Evolutionary conservation across 2,113 vertebrate species (phyloP).

Genomic region (Saccopteryx bilineata): DNA sequence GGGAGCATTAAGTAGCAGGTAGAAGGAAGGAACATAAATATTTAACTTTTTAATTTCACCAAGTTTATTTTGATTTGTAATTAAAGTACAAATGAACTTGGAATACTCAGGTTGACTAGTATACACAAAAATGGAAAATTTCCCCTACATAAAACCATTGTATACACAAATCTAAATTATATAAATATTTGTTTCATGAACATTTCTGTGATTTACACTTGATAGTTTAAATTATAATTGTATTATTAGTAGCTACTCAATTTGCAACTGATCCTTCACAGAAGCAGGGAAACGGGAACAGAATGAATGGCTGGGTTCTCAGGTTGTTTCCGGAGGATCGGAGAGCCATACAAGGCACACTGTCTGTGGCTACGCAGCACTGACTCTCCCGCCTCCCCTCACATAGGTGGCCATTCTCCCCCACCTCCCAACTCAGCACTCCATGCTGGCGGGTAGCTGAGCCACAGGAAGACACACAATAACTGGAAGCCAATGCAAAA

Average conservation of each 20-base stretch:
- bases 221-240: conserved; percentile 6
- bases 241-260: background rate
- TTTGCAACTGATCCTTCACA: background rate
- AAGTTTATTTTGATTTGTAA: conserved; percentile 1
- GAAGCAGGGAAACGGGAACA: background rate
- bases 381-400: background rate
- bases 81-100: background rate
- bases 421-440: background rate
- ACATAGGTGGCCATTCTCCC: background rate
- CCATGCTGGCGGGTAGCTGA: background rate
- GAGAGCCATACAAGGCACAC: background rate
- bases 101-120: background rate
- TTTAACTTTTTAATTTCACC: background rate
- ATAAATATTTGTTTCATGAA: conserved; percentile 50
- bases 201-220: background rate
- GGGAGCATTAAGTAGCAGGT: background rate
- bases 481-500: conserved; percentile 61
- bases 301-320: background rate
- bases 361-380: background rate
- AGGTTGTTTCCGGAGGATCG: background rate
- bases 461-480: conserved; percentile 63
- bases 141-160: background rate
- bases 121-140: conserved; percentile 37
- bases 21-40: conserved; percentile 43
- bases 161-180: conserved; percentile 25